Percentiles rank a stretch among this genome's conserved stretches.
These are phyloP conservation scores for Scotopteryx bipunctaria DNA, from an alignment of 2,888 invertebrate species.

Conservation along the genomic window DNA sequence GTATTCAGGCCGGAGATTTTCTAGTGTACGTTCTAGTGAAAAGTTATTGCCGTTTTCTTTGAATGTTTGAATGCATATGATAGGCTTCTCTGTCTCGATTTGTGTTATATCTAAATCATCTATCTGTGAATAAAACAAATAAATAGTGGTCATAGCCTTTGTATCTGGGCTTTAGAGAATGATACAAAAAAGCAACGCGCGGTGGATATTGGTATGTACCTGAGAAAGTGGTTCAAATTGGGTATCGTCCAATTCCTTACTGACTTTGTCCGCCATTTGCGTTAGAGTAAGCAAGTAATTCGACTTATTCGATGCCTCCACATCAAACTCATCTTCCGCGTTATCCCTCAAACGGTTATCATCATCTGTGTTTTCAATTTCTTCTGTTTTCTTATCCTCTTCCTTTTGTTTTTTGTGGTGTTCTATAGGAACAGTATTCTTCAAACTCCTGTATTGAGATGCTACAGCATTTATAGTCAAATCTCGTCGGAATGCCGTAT, in stretches of 20 bases:
- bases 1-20: constrained; percentile 88
- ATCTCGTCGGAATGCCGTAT: constrained; percentile 84
- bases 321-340: constrained; percentile 49
- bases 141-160: too few species aligned
- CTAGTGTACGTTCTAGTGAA: constrained; percentile 87
- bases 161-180: too few species aligned
- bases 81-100: constrained; percentile 84
- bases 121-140: constrained; percentile 73
- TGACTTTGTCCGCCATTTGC: constrained; percentile 67
- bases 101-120: constrained; percentile 87
- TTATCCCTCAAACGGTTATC: constrained; percentile 35
- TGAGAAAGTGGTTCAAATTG: constrained; percentile 86
- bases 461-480: constrained; percentile 82
- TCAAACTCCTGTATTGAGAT: constrained; percentile 71
- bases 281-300: constrained; percentile 89
- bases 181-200: too few species aligned
- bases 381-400: constrained; percentile 33
- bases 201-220: constrained; percentile 68
- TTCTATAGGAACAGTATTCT: constrained; percentile 42
- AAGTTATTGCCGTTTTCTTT: constrained; percentile 89
- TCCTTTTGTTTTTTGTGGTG: constrained; percentile 38
- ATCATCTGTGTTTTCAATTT: constrained; percentile 15
- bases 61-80: constrained; percentile 90
- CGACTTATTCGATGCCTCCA: constrained; percentile 82
- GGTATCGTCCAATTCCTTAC: constrained; percentile 53